phyloP scores from a whole-genome alignment of 2,797 vertebrate species.

The Crax fasciolata region DNA sequence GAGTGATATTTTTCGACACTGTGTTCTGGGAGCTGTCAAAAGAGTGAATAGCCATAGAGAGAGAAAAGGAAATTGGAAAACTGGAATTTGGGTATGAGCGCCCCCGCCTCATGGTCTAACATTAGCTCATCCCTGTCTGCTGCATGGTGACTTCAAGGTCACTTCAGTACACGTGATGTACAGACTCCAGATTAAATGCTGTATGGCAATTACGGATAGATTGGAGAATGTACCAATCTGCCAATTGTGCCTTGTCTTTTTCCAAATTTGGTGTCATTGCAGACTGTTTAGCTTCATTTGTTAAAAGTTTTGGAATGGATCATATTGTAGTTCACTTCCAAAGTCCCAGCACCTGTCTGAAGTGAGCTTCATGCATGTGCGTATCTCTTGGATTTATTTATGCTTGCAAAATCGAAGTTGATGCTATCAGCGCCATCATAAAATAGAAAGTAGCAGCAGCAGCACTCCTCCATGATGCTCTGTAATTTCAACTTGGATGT shows the following conservation, averaged over 20 bases:
- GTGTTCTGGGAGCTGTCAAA: background rate
- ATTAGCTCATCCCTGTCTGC: background rate
- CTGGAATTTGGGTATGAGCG: background rate
- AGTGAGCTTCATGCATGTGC: background rate
- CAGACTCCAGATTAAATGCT: constrained; percentile 2
- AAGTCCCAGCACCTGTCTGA: background rate
- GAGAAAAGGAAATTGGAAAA: background rate
- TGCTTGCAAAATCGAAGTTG: background rate
- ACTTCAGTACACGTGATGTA: background rate
- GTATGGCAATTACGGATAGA: background rate
- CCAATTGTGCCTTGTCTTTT: constrained; percentile 31
- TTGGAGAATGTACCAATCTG: background rate
- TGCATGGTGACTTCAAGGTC: background rate
- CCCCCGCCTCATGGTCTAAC: background rate
- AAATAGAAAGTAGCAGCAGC: background rate
- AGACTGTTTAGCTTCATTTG: constrained; percentile 2
- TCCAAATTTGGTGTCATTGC: constrained; percentile 7
- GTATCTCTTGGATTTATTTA: background rate
- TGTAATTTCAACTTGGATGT: background rate
- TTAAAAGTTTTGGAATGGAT: constrained; percentile 23
- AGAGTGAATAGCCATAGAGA: background rate
- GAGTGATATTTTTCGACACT: background rate
- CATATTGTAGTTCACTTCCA: background rate
- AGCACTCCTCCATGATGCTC: background rate
- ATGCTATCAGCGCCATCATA: background rate